Base-by-base conservation (phyloP, 2,113 vertebrate species). In the Leucopsar rothschildi region DNA sequence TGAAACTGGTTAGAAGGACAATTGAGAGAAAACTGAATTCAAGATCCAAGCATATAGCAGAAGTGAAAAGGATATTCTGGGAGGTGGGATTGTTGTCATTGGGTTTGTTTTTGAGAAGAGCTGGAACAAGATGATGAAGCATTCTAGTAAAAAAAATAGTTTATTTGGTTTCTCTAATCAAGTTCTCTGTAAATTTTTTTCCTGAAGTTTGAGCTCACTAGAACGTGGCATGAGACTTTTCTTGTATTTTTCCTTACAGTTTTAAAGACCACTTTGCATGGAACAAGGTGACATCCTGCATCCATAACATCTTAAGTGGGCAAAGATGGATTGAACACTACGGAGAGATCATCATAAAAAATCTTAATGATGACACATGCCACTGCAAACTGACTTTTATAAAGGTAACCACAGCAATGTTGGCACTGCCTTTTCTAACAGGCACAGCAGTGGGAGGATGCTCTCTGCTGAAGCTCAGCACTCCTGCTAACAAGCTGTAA, bases 281-380 rank as follows among this genome's bases (percentile, higher is more conserved):
- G 99, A 99, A 99, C 97, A 99, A 99, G 93, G 99, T 99, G 92
- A 99, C 99, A 3, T 99, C 99, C 39, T 99, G 99, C 92, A 99
- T 99, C 94, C 99, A 99, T 96, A 99, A 99, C 97, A 99, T 99
- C 81, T 97, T 99, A 92, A 99, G 99, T 35, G 99, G 99, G 10
- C 99, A 99, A 97, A 98, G 99, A 84, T 99, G 99, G 99, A 99
- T 99, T 11, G 99, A 99, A 95, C 99, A 99, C 97, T 99, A 99
- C 0, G 99, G 99, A 31, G 99, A 99, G 97, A 99, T 99, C 84
- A 96, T 98, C 91, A 99, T 99, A 96, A 99, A 97, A 96, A 99
- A 99, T 93, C 97, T 98, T 83, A 98, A 91, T 22, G 98, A 98
- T 18, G 98, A 99, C 44, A 96, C 97, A 49, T 99, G 98, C 97